A percentile compares a stretch with the other conserved stretches of the same genome.
Conservation (phyloP, 2,888 invertebrate genomes). For the Cosmia trapezina region DNA sequence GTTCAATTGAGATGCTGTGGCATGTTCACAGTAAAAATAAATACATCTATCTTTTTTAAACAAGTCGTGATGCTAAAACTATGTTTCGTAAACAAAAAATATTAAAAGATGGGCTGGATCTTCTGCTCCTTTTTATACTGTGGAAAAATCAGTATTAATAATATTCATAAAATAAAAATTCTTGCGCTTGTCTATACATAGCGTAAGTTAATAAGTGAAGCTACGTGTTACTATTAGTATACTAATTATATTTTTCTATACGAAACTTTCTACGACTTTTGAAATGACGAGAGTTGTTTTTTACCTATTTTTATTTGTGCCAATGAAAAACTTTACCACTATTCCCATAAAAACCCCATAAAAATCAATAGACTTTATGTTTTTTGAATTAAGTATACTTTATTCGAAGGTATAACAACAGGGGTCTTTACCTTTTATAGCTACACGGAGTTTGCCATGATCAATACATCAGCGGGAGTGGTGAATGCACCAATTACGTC, state of each 20-base stretch:
- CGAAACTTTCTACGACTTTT: constrained; percentile 85
- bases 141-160: constrained; percentile 73
- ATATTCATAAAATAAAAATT: constrained; percentile 49
- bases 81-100: background rate
- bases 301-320: constrained; percentile 64
- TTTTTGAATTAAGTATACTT: constrained; percentile 1
- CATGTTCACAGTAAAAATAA: background rate
- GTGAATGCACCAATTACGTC: constrained; percentile 56
- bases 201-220: constrained; percentile 64
- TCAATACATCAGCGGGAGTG: constrained; percentile 35
- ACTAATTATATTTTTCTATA: constrained; percentile 88
- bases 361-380: background rate
- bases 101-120: background rate
- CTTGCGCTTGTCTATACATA: constrained; percentile 69
- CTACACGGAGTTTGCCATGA: constrained; percentile 22
- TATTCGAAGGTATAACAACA: constrained; percentile 15
- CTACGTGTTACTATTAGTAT: constrained; percentile 81
- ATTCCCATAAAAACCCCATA: background rate
- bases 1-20: background rate
- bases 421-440: constrained; percentile 22
- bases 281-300: constrained; percentile 63
- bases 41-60: background rate
- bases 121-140: constrained; percentile 29
- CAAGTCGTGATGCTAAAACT: background rate
- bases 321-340: constrained; percentile 55